Percentiles rank a stretch among this genome's conserved stretches.
These are phyloP conservation scores for Cheilosia variabilis DNA, from an alignment of 2,888 invertebrate species.

Conservation along the genomic window DNA sequence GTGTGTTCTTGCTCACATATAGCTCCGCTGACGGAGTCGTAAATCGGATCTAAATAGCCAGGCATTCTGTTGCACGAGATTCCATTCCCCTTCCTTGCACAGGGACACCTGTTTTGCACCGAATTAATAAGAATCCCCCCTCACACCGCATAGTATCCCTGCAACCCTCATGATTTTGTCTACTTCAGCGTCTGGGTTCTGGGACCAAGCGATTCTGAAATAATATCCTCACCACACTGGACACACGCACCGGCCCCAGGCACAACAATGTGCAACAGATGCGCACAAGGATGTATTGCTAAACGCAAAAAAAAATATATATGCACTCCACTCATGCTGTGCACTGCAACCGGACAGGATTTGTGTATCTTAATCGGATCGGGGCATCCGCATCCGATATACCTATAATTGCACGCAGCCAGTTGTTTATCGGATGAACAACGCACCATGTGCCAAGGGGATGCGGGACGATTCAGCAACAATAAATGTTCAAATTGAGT, in stretches of 20 bases:
- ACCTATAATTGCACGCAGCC: slow-evolving; percentile 69
- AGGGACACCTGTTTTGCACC: slow-evolving; percentile 49
- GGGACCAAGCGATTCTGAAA: neutral
- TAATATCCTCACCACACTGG: neutral
- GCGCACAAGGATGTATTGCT: slow-evolving; percentile 54
- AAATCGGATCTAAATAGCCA: slow-evolving; percentile 62
- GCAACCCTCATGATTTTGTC: slow-evolving; percentile 55
- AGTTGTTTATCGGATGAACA: slow-evolving; percentile 72
- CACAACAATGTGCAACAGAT: slow-evolving; percentile 69
- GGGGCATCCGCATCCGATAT: slow-evolving; percentile 39
- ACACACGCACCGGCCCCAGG: neutral
- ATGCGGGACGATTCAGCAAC: slow-evolving; percentile 61
- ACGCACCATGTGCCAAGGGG: slow-evolving; percentile 55
- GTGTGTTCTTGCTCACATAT: neutral
- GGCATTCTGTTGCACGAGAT: slow-evolving; percentile 44
- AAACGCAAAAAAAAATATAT: slow-evolving; percentile 2
- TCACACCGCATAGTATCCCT: slow-evolving; percentile 20
- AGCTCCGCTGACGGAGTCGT: slow-evolving; percentile 12
- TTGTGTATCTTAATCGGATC: slow-evolving; percentile 59
- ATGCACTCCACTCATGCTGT: slow-evolving; percentile 42
- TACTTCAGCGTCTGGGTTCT: slow-evolving; percentile 36
- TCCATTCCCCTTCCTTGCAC: slow-evolving; percentile 5
- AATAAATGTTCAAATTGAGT: slow-evolving; percentile 74
- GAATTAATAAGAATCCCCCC: slow-evolving; percentile 61
- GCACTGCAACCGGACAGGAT: slow-evolving; percentile 37